These are phyloP conservation scores for Climacteris rufus DNA, from an alignment of 2,113 vertebrate genomes.

Conservation along the genomic window DNA sequence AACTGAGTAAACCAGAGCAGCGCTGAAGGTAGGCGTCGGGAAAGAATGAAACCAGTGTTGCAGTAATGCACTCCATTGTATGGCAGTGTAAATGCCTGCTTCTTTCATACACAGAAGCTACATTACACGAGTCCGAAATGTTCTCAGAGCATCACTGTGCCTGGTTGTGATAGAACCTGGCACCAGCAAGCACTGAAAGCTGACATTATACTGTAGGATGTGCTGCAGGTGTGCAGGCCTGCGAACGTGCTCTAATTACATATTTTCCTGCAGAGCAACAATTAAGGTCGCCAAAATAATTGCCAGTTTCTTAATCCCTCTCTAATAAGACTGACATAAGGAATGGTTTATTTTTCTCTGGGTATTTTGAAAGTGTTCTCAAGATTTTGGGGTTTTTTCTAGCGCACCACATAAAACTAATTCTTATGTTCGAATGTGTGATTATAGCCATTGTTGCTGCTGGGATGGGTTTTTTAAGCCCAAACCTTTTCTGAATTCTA, in stretches of 20 bases:
- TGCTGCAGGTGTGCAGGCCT: conserved; percentile 97
- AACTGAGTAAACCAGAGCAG: conserved; percentile 88
- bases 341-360: conserved; percentile 76
- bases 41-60: conserved; percentile 97
- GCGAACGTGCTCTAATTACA: conserved; percentile 95
- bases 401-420: conserved; percentile 70
- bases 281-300: conserved; percentile 99
- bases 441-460: conserved; percentile 72
- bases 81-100: conserved; percentile 92
- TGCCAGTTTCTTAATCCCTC: conserved; percentile 90
- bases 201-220: conserved; percentile 92
- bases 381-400: conserved; percentile 66
- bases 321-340: conserved; percentile 85
- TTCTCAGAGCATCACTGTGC: conserved; percentile 94
- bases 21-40: conserved; percentile 92
- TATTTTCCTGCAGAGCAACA: conserved; percentile 92
- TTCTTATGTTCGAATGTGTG: conserved; percentile 71
- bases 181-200: conserved; percentile 88
- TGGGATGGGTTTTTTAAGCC: not conserved
- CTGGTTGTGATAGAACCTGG: conserved; percentile 93
- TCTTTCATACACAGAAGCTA: conserved; percentile 93
- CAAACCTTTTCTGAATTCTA: conserved; percentile 59
- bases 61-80: conserved; percentile 97
- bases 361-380: conserved; percentile 78
- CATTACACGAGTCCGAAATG: conserved; percentile 94